phyloP scores from a whole-genome alignment of 2,113 vertebrate species.

The Rhadina sibilatrix region DNA sequence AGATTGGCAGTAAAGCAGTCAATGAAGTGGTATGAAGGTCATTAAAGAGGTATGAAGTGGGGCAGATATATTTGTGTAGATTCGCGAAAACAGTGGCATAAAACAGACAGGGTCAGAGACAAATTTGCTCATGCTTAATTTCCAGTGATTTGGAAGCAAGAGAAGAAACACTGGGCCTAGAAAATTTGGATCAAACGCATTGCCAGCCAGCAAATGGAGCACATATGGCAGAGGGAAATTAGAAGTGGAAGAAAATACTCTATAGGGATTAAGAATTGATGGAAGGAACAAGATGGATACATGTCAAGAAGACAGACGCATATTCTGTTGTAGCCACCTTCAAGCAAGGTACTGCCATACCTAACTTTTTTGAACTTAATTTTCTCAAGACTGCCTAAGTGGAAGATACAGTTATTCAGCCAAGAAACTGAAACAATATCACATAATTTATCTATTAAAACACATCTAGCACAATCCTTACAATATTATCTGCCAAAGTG shows the following conservation, averaged over 20 bases:
- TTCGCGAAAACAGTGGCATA: neutral
- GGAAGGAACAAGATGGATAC: neutral
- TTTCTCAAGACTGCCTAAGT: neutral
- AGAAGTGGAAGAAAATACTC: neutral
- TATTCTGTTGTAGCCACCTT: neutral
- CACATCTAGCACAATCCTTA: neutral
- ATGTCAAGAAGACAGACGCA: neutral
- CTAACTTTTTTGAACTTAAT: neutral
- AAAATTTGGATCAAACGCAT: neutral
- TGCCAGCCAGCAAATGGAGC: neutral
- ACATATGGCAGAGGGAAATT: neutral
- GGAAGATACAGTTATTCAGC: neutral
- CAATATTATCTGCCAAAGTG: neutral
- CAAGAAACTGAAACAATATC: neutral
- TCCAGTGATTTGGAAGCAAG: neutral
- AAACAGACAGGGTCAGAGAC: neutral
- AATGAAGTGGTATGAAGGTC: neutral
- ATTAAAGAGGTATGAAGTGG: neutral
- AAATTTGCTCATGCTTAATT: neutral
- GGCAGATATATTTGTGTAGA: neutral
- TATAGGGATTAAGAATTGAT: neutral
- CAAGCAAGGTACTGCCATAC: neutral
- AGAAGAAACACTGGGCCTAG: neutral
- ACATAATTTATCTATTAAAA: neutral
- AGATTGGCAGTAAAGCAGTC: neutral